Base-by-base conservation (phyloP, 2,113 vertebrate genomes). In the Thalassoma bifasciatum region DNA sequence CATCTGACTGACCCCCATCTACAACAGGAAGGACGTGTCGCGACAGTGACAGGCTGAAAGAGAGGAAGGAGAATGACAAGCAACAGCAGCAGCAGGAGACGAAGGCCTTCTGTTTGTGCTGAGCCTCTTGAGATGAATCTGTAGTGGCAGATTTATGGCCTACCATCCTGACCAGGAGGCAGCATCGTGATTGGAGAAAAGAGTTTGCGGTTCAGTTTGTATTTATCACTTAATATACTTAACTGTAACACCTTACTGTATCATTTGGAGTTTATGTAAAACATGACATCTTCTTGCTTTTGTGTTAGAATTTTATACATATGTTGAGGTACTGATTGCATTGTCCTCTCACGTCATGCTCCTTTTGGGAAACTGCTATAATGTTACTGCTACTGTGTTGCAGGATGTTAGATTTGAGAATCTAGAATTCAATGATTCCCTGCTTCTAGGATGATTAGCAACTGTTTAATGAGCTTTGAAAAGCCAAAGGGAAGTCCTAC, bases 141-240 rank as follows among this genome's bases (percentile, higher is more conserved):
- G 21, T 26, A 16, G 12, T 63, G 64, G 50, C 59, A 69, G 77
- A 83, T 81, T 84, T 72, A 75, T 46, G 30, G 17, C 38, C 59
- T 36, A 46, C 21, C 38, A 44, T 76, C 51, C 67, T 58, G 68
- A 65, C 34, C 56, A 75, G 38, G 42, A 56, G 24, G 9, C 1
- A 14, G 37, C 8, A 24, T 46, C 14, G 5, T 3, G 24, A 9
- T 22, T 9, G 9, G 10, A 62, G 37, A 21, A 47, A 50, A n/a
- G 10, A 19, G 10, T 13, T 9, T n/a, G 8, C 6, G 30, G 16
- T 22, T 22, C 24, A 36, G 23, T 53, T 1, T 37, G 1, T 14
- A 24, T 62, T 16, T 3, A 30, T 53, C 21, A 47, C 38, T 14
- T 21, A 38, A 59, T 17, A 40, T 4, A 1, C 4, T 22, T 10